Base-by-base conservation (phyloP, 1,140 invertebrate species). In the Drosophila santomea region DNA sequence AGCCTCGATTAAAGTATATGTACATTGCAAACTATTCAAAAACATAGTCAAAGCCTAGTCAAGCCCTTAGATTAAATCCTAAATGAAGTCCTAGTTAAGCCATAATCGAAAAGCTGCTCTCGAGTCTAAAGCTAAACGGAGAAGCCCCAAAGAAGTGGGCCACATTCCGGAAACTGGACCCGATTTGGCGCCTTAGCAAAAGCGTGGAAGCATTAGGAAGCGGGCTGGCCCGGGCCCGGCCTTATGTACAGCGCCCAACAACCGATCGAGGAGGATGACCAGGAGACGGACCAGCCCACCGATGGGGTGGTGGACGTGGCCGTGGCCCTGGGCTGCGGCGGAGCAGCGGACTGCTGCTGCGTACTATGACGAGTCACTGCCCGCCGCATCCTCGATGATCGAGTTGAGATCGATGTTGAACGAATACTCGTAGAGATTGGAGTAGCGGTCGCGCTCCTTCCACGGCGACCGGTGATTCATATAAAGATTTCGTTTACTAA, bases 401-500 rank as follows among this genome's bases (percentile, higher is more conserved):
- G 91, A 92, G 66, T 92, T 92, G 47, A 92, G 77, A 91, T 92
- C 91, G 56, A 92, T 92, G 78, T 92, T 92, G 67, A 92, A 92
- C 69, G 91, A 91, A 55, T 92, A 92, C 72, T 92, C 92, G 58
- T 92, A 92, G 12, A 92, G 88, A 74, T 92, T 92, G 12, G 92
- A 92, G 72, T 92, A 92, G 14, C 92, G 86, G 75, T 92, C 90
- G 71, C 90, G 88, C 73, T 92, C 91, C 74, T 89, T 91, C 84
- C 91, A 91, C 50, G 91, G 91, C 76, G 90, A 91, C 62, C 90
- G 79, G 59, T 91, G 86, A 90, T 92, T 91, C 86, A 91, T 90
- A 89, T 92, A 91, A 85, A 92, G 88, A 91, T 91, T 92, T 90
- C 91, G 84, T 91, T 92, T 92, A 88, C 91, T 92, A 92, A 92